Conservation (phyloP, 37 sponge, comb jelly and placozoan species). For the Ianthella basta region DNA sequence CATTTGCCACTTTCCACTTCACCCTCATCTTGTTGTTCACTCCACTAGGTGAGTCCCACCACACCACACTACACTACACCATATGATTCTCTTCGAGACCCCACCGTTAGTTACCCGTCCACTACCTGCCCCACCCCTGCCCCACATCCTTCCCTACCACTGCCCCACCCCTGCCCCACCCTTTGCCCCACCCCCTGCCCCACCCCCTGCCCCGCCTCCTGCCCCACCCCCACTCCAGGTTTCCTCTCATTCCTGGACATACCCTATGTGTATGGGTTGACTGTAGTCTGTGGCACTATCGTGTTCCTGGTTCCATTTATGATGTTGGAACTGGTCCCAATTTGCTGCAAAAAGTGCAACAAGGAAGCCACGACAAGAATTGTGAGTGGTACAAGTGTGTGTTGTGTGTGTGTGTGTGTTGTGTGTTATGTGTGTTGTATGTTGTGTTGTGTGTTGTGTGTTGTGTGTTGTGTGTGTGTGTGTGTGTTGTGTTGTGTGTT, state of each 20-base stretch:
- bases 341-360: too few relatives aligned
- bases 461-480: constrained; percentile 5
- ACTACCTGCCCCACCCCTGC: too few relatives aligned
- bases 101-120: too few relatives aligned
- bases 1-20: too few relatives aligned
- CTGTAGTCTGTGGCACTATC: constrained; percentile 30
- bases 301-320: constrained; percentile 47
- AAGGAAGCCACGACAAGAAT: too few relatives aligned
- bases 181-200: not conserved
- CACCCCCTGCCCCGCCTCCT: too few relatives aligned
- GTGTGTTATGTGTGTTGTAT: constrained; percentile 33
- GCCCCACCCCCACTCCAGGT: too few relatives aligned
- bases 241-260: constrained; percentile 12
- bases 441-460: constrained; percentile 11
- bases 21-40: too few relatives aligned
- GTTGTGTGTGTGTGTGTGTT: constrained; percentile 46
- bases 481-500: not conserved
- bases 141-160: too few relatives aligned
- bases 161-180: not conserved
- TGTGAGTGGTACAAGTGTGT: not conserved
- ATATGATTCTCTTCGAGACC: too few relatives aligned
- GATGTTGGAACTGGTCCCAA: constrained; percentile 16
- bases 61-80: not conserved
- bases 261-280: constrained; percentile 39
- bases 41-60: too few relatives aligned